phyloP scores from a whole-genome alignment of 1,140 invertebrate genomes.

The Pachyrhynchus sulphureomaculatus region DNA sequence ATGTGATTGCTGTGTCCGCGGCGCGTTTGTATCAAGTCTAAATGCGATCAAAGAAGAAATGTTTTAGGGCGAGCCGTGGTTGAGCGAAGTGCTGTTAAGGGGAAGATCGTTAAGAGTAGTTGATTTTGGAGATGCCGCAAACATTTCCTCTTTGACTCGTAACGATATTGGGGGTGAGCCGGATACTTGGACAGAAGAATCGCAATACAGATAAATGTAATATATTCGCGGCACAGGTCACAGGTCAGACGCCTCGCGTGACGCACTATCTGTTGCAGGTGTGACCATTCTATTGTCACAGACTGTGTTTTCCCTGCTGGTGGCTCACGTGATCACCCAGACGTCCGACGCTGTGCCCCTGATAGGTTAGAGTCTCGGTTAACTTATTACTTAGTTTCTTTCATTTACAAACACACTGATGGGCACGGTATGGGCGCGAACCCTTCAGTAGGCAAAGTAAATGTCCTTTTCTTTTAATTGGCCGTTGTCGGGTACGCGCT shows the following conservation, averaged over 20 bases:
- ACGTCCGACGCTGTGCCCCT: slow-evolving; percentile 96
- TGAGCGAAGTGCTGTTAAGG: slow-evolving; percentile 36
- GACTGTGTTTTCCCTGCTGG: slow-evolving; percentile 98
- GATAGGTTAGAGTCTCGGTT: slow-evolving; percentile 75
- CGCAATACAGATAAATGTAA: slow-evolving; percentile 11
- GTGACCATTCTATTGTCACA: slow-evolving; percentile 98
- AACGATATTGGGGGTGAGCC: slow-evolving; percentile 40
- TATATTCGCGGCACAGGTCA: slow-evolving; percentile 41
- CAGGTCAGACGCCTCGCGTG: slow-evolving; percentile 49
- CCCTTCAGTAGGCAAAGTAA: background rate
- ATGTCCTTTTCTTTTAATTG: background rate
- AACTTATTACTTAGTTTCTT: slow-evolving; percentile 34
- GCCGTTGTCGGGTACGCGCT: slow-evolving; percentile 26
- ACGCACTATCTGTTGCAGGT: slow-evolving; percentile 76
- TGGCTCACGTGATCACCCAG: slow-evolving; percentile 95
- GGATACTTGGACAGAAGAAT: slow-evolving; percentile 54
- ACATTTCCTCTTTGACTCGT: slow-evolving; percentile 51
- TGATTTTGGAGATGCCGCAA: slow-evolving; percentile 35
- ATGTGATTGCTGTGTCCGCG: slow-evolving; percentile 48
- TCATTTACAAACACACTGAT: slow-evolving; percentile 41
- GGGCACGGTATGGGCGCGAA: slow-evolving; percentile 29
- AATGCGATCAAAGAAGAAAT: slow-evolving; percentile 50
- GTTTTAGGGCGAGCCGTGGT: slow-evolving; percentile 39
- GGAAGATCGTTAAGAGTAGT: background rate
- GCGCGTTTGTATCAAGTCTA: slow-evolving; percentile 19